Conservation (phyloP, 2,888 invertebrate genomes). For the Mylabris sibirica region DNA sequence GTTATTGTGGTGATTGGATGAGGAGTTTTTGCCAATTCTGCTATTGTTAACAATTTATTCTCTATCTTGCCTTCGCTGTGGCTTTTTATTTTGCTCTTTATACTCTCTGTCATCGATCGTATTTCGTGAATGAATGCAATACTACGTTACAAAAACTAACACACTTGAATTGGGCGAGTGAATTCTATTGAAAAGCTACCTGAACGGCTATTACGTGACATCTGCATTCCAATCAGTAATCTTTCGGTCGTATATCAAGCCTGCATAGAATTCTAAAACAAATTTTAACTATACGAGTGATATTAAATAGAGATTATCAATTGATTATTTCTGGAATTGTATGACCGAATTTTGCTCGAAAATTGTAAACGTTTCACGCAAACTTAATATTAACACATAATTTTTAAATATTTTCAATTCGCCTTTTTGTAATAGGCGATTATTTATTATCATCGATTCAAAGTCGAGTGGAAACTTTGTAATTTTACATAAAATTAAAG, state of each 20-base stretch:
- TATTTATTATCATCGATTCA: too few relatives aligned
- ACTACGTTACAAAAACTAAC: not conserved
- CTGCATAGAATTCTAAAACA: not conserved
- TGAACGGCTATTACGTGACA: conserved; percentile 1
- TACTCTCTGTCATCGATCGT: not conserved
- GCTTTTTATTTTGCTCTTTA: not conserved
- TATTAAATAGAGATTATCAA: not conserved
- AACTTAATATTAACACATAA: too few relatives aligned
- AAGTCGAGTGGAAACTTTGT: too few relatives aligned
- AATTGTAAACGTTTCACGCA: not conserved
- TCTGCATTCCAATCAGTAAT: conserved; percentile 8
- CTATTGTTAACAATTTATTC: not conserved
- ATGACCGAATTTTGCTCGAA: not conserved
- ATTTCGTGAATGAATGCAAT: not conserved
- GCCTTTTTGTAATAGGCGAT: too few relatives aligned
- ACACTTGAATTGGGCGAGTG: not conserved
- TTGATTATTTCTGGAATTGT: not conserved
- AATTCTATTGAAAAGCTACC: conserved; percentile 9
- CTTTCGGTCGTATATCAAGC: not conserved
- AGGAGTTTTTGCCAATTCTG: conserved; percentile 26
- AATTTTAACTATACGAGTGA: not conserved
- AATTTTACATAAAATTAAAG: too few relatives aligned
- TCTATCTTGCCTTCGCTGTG: not conserved
- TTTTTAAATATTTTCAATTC: too few relatives aligned
- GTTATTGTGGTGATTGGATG: conserved; percentile 24